Percentiles rank a stretch among this genome's conserved stretches.
Conservation (phyloP, 2,888 invertebrate species). For the Agonopterix arenella region DNA sequence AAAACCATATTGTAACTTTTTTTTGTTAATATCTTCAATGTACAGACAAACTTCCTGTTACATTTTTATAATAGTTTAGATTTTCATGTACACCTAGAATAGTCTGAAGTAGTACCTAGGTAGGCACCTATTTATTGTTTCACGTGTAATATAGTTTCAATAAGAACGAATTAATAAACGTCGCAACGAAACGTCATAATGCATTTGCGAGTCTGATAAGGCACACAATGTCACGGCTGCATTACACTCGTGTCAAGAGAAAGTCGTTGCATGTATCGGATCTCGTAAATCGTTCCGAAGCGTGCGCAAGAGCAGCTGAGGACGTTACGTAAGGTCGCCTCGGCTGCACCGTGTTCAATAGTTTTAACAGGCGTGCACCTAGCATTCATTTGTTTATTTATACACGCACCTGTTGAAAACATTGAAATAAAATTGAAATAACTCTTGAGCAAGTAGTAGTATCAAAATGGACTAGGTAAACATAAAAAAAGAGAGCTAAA, state of each 20-base stretch:
- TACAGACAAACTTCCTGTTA: no score
- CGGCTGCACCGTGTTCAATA: constrained; percentile 1
- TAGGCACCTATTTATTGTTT: no score
- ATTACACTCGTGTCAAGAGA: constrained; percentile 29
- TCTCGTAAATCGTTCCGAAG: constrained; percentile 15
- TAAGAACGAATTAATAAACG: no score
- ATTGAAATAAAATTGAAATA: background rate
- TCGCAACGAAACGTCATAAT: background rate
- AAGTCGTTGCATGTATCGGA: constrained; percentile 24
- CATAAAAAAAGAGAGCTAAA: no score
- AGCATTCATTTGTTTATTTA: constrained; percentile 2
- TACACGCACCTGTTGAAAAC: constrained; percentile 1
- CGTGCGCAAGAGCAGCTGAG: constrained; percentile 13
- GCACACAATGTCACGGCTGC: constrained; percentile 36
- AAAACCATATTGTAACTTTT: no score
- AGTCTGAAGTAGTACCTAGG: no score
- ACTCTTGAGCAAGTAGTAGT: no score
- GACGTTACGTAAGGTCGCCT: constrained; percentile 13
- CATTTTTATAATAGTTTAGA: no score
- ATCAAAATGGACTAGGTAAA: no score
- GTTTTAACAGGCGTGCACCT: background rate
- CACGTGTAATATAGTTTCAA: no score
- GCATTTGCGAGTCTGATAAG: constrained; percentile 22
- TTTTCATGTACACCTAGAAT: no score
- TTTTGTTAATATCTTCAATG: no score